phyloP scores from a whole-genome alignment of 1,140 invertebrate species.

The honey bee (Apis mellifera) region DNA sequence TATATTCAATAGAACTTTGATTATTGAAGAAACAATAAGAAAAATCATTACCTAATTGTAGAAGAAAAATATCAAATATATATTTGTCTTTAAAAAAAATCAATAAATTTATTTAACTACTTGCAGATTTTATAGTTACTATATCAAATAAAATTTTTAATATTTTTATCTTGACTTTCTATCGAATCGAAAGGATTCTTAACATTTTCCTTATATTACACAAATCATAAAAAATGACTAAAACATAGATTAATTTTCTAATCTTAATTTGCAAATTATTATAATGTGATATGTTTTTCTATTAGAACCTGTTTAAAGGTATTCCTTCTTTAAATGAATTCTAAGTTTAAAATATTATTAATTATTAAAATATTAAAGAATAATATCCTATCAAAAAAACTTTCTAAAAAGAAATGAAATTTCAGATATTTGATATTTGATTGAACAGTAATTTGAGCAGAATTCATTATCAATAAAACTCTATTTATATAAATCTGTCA shows the following conservation, averaged over 20 bases:
- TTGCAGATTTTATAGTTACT: not conserved
- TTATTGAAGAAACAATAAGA: too few species aligned
- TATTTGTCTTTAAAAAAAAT: not conserved
- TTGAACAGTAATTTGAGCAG: too few species aligned
- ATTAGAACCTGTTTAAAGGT: not conserved
- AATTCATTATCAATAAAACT: too few species aligned
- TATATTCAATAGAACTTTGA: too few species aligned
- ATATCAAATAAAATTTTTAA: not conserved
- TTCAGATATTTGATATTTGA: too few species aligned
- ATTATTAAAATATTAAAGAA: too few species aligned
- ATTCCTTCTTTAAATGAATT: too few species aligned
- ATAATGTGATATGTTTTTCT: not conserved
- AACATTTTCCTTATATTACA: not conserved
- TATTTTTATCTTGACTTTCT: not conserved
- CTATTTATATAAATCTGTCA: too few species aligned
- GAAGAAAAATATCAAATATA: too few species aligned
- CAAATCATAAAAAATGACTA: not conserved
- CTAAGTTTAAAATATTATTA: too few species aligned
- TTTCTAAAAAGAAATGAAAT: too few species aligned
- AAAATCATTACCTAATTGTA: not conserved
- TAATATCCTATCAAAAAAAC: too few species aligned
- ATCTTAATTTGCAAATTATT: not conserved
- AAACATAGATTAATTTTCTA: not conserved
- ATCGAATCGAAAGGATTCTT: not conserved
- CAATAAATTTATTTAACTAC: not conserved